These are phyloP conservation scores for Andrena cerasifolii DNA, from an alignment of 1,140 invertebrate species.

Conservation along the genomic window DNA sequence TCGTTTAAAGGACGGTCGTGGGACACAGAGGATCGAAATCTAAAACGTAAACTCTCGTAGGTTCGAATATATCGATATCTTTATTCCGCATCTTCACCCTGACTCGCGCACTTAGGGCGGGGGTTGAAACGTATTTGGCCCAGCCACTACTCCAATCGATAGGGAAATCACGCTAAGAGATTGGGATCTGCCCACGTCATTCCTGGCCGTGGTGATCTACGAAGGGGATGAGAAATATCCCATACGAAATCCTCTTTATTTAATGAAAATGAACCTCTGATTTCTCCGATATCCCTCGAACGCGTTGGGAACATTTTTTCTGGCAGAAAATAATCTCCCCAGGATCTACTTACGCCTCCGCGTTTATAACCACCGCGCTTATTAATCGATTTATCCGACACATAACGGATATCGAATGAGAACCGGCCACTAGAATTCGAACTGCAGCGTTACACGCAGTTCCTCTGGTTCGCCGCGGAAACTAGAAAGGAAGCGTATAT, in stretches of 20 bases:
- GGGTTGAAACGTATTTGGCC: slow-evolving; percentile 2
- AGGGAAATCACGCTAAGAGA: slow-evolving; percentile 13
- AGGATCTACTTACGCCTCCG: too few relatives aligned
- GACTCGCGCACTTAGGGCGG: too few relatives aligned
- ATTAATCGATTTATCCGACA: too few relatives aligned
- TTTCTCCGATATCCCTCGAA: neutral
- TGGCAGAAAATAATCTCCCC: too few relatives aligned
- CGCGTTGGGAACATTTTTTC: too few relatives aligned
- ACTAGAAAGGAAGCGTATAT: too few relatives aligned
- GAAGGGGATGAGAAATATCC: neutral
- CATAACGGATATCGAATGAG: too few relatives aligned
- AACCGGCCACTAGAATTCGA: too few relatives aligned
- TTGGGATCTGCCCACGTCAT: slow-evolving; percentile 4
- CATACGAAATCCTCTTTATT: neutral
- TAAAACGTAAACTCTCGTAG: neutral
- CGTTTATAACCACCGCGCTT: too few relatives aligned
- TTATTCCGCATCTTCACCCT: neutral
- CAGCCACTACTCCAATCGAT: neutral
- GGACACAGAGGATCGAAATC: neutral
- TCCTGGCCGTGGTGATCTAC: neutral
- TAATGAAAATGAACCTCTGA: neutral
- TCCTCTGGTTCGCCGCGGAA: too few relatives aligned
- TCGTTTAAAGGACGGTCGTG: neutral
- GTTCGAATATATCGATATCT: neutral
- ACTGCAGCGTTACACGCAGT: too few relatives aligned